These are phyloP conservation scores for Cosmopolites sordidus DNA, from an alignment of 2,888 invertebrate species.

Conservation along the genomic window DNA sequence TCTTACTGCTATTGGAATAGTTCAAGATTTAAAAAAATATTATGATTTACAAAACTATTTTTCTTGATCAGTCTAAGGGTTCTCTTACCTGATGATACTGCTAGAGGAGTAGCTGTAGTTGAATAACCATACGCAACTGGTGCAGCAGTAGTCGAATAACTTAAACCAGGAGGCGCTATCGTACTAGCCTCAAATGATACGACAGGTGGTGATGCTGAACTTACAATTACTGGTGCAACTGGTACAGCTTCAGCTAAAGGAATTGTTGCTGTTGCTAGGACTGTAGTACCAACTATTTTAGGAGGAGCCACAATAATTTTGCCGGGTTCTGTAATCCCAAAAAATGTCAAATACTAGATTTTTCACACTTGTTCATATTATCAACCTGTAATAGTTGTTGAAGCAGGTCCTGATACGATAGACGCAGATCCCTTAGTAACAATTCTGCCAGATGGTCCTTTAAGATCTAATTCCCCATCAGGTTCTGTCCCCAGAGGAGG, in stretches of 20 bases:
- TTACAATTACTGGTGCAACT: background rate
- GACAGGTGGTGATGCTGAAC: conserved; percentile 5
- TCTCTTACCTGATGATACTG: background rate
- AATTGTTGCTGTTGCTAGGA: conserved; percentile 4
- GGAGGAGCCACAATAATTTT: conserved; percentile 18
- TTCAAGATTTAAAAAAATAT: too few relatives aligned
- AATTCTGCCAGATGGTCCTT: conserved; percentile 44
- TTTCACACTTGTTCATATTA: background rate
- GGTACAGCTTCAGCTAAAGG: conserved; percentile 1
- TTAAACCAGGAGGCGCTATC: conserved; percentile 6
- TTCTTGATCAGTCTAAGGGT: background rate
- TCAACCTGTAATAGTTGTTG: conserved; percentile 42
- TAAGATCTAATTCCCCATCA: conserved; percentile 36
- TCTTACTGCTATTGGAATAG: background rate
- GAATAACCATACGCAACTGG: conserved; percentile 9
- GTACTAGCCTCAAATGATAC: conserved; percentile 8
- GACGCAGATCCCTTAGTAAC: conserved; percentile 40
- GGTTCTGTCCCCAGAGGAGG: conserved; percentile 33
- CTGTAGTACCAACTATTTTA: conserved; percentile 8
- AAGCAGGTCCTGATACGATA: conserved; percentile 43
- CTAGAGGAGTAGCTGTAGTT: conserved; percentile 9
- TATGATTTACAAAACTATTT: too few relatives aligned
- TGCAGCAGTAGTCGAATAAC: conserved; percentile 9
- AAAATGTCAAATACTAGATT: too few relatives aligned
- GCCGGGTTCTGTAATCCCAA: conserved; percentile 15